phyloP scores from a whole-genome alignment of 2,797 vertebrate species.

The Pogoniulus pusillus region DNA sequence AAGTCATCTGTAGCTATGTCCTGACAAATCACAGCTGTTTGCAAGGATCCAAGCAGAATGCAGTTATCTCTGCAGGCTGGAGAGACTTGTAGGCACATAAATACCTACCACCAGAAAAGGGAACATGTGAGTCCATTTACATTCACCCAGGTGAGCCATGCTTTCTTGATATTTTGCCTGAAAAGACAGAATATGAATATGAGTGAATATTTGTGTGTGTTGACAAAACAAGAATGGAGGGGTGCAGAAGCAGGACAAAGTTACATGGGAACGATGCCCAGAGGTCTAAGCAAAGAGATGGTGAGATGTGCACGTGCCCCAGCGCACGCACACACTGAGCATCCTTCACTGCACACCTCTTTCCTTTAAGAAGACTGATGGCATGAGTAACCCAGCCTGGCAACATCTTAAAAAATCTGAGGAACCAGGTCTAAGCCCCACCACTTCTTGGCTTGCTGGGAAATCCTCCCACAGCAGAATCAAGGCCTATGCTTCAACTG shows the following conservation, averaged over 20 bases:
- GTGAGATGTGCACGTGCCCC: neutral
- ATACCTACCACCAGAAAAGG: slow-evolving; percentile 88
- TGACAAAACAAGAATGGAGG: slow-evolving; percentile 61
- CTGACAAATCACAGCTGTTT: neutral
- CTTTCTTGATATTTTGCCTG: slow-evolving; percentile 68
- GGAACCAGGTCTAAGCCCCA: neutral
- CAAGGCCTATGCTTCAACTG: rapidly evolving
- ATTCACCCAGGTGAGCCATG: slow-evolving; percentile 81
- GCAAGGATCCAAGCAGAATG: neutral
- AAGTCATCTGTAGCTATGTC: neutral
- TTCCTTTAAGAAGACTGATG: neutral
- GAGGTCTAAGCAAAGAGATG: neutral
- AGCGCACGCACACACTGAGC: neutral
- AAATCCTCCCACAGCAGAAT: neutral
- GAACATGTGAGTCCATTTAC: slow-evolving; percentile 80
- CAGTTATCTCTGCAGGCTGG: neutral
- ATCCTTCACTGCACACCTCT: neutral
- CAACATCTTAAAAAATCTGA: neutral
- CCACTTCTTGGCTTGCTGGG: neutral
- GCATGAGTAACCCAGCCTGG: neutral
- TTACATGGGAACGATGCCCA: neutral
- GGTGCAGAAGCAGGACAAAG: slow-evolving; percentile 11
- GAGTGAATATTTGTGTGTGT: neutral
- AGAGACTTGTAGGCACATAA: neutral
- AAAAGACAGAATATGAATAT: slow-evolving; percentile 54